Evolutionary conservation across 1,140 invertebrate species (phyloP).

Genomic region (Cotesia glomerata): DNA sequence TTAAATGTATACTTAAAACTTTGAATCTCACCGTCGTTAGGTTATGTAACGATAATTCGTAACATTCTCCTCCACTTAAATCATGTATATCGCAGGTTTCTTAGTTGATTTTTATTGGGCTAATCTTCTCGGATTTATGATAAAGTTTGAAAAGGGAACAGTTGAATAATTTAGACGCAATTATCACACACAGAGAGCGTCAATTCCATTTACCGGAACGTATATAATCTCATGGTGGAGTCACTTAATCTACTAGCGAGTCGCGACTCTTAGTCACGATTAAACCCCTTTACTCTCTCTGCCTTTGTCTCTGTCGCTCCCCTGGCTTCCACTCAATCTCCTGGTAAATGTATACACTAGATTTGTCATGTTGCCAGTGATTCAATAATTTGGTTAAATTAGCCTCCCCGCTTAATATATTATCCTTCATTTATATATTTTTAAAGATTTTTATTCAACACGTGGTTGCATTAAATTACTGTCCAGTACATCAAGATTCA

Average conservation of each 20-base stretch:
- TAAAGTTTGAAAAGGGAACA: background rate
- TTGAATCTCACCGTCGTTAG: background rate
- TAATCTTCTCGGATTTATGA: background rate
- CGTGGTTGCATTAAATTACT: too few species aligned
- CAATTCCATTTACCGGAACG: constrained; percentile 13
- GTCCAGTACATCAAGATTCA: too few species aligned
- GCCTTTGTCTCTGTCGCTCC: too few species aligned
- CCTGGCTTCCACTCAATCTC: too few species aligned
- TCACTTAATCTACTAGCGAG: constrained; percentile 4
- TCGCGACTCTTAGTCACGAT: constrained; percentile 13
- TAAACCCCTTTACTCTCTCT: background rate
- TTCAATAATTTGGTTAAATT: constrained; percentile 1
- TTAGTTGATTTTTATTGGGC: background rate
- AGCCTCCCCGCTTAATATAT: background rate
- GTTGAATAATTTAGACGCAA: constrained; percentile 27
- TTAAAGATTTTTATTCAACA: background rate
- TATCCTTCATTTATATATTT: background rate
- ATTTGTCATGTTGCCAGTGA: constrained; percentile 12
- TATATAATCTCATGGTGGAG: constrained; percentile 11
- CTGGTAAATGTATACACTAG: too few species aligned
- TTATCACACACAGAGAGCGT: constrained; percentile 20
- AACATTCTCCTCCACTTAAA: too few species aligned
- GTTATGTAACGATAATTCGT: too few species aligned
- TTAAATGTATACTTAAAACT: background rate
- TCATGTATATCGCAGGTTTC: too few species aligned